Base-by-base conservation (phyloP, 2,797 vertebrate species). In the Esox masquinongy region DNA sequence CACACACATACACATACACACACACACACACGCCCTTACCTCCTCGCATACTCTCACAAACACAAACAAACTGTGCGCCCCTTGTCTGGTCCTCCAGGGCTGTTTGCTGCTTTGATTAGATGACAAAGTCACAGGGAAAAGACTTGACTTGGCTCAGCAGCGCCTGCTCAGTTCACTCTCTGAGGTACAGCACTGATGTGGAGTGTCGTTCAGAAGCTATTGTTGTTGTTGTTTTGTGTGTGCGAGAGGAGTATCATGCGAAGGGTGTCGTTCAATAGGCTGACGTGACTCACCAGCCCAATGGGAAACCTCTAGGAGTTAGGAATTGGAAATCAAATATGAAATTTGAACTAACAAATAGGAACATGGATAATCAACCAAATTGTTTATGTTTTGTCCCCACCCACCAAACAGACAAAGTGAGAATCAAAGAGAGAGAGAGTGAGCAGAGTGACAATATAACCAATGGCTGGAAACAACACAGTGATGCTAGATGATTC, bases 101-200 rank as follows among this genome's bases (percentile, higher is more conserved):
- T 89, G 87, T 88, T 92, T 90, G 91, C 85, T 87, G 87, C 92
- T 94, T 94, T 94, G 92, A 94, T 94, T 92, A 94, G 89, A 61
- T 88, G 90, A 92, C 92, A 92, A 89, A 92, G 89, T 88, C 83
- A 84, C 64, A 82, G 84, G 85, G 88, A 84, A 85, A 88, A 88
- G 84, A 85, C 87, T 89, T 61, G 87, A 89, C 88, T 91, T 89
- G 89, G 83, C 85, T 91, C 84, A 22, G 82, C 76, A 22, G 82
- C 74, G 85, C 89, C 79, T 19, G 79, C 85, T 79, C 85, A 79
- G 85, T 86, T 83, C 80, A 83, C 80, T 90, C 89, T 91, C 87
- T 76, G 77, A 87, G 83, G 89, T 90, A 87, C 87, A 89, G 84
- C n/a, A 43, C 53, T 61, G 71, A 63, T 73, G 34, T 89, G 85